Base-by-base conservation (phyloP, 2,888 invertebrate genomes). In the Crepidodera aurea region DNA sequence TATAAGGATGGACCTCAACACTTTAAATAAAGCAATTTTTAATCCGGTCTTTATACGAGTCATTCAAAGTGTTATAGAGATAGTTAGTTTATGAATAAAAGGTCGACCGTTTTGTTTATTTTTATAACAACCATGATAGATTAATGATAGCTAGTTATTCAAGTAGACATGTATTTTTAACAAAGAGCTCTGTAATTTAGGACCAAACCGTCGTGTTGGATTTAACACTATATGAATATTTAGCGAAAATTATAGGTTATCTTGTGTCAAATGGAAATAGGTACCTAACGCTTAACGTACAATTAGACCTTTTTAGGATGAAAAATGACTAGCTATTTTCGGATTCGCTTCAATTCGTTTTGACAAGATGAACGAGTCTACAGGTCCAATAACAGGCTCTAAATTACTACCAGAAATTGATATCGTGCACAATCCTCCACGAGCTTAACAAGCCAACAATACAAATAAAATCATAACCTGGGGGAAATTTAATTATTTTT, bases 181-280 rank as follows among this genome's bases (percentile, higher is more conserved):
- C 44, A 19, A 44, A 34, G 34, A 44, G 40, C 34, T 55, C 44
- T 55, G 15, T 55, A 55, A 55, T 55, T 55, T 55, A 46, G 13
- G 10, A 6, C 10, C 12, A 34, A 32, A 18, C 55, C 55, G 55
- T 18, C 46, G 44, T 46, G 46, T 46, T 55, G 46, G 55, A 55
- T 55, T 46, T 55, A 44, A 29, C 55, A 55, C 55, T 22, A n/a
- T 55, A 55, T 55, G 44, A 55, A 55, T 55, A 55, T 44, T 55
- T 55, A 44, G 44, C 42, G 16, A 55, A 55, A 55, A 55, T 55
- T 55, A 55, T 55, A 22, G 16, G 44, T 55, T 55, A 55, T 44
- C 46, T 32, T 44, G 37, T 55, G 46, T 55, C 55, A 55, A 55
- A 19, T 39, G 22, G 39, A 27, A 1, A 19, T 13, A 25, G 39